Base-by-base conservation (phyloP, 1,140 invertebrate species). In the Helicoverpa zea region DNA sequence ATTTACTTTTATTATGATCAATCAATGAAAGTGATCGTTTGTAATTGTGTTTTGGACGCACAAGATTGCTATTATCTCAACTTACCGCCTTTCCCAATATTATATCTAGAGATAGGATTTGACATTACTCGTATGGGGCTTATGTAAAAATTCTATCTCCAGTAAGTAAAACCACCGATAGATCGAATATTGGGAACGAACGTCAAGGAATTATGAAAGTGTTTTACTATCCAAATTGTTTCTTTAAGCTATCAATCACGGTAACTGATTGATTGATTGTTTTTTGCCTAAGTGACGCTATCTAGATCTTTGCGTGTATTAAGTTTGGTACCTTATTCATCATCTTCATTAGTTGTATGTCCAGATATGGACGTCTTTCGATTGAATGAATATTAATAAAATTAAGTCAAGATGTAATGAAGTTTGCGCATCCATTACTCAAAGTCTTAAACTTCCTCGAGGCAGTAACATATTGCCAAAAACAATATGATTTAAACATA, bases 1-100 rank as follows among this genome's bases (percentile, higher is more conserved):
- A 66, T 77, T 77, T 35, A 75, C 23, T 43, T 58, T 61, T 77
- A 64, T 77, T 77, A 16, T 66, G 61, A 77, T 77, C 75, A 66
- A 77, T 77, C 75, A 77, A 77, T 16, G 47, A 77, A 77, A 77
- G 49, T 66, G 54, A 77, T 77, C 18, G 59, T 66, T 64, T 54
- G 61, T 66, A 77, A 77, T 77, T 64, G 43, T 66, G 29, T 77
- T 47, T 77, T 66, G 18, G 49, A 52, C 58, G 13, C 59, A 49
- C 47, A 52, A n/a, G 49, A 70, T 52, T 52, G 66, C 35, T 51
- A 66, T 77, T 64, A 77, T 66, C 47, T 77, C 49, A 18, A 64
- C 61, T 43, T 23, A 23, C 2, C 1, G 23, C 23, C 1, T 0
- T 2, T 23, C 2, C 23, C 23, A 23, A 23, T 23, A 23, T 23